Evolutionary conservation across 2,113 vertebrate species (phyloP), one percentile per base, ranked within the genome.

Genomic region (Malurus cyaneus): DNA sequence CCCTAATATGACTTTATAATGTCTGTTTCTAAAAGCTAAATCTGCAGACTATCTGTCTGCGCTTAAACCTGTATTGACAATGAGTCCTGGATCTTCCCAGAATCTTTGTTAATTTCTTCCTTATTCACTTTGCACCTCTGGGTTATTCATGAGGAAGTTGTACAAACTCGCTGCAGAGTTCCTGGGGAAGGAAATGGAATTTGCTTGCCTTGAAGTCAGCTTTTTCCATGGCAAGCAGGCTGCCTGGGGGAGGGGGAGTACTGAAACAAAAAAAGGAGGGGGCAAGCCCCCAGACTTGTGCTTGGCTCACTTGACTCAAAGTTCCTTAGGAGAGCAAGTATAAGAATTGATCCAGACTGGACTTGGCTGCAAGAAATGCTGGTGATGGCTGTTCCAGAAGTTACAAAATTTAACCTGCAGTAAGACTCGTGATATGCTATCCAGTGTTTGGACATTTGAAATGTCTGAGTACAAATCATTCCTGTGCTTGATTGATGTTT

Each of bases 131-230:
- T 88, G 42, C 14, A 28, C 10, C 70, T 84, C 50, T 66, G 64
- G 41, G 20, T 88, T 90, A 41, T 86, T 86, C 34, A 36, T 62
- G 69, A 89, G 70, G 44, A 93, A 88, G 59, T 62, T 90, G 25
- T 66, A 83, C 53, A 59, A 72, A 50, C 64, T 93, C 18, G 15
- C 57, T 89, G 65, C 47, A 66, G 86, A 56, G 79, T 79, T 94
- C 62, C 85, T 80, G 76, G 82, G 86, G 80, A 86, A 93, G 92
- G 92, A 94, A 96, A 89, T 89, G 61, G 69, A 94, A 85, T 81
- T 60, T 87, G 64, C 29, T 70, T 67, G 88, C 91, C 88, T 95
- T 80, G 36, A 92, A 93, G 76, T 83, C 86, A 90, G 76, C 80
- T 93, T 92, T 95, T 92, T 94, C 85, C 36, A 29, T 64, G 90